These are phyloP conservation scores for Macropus fuliginosus DNA, from an alignment of 2,797 vertebrate genomes.

Conservation along the genomic window DNA sequence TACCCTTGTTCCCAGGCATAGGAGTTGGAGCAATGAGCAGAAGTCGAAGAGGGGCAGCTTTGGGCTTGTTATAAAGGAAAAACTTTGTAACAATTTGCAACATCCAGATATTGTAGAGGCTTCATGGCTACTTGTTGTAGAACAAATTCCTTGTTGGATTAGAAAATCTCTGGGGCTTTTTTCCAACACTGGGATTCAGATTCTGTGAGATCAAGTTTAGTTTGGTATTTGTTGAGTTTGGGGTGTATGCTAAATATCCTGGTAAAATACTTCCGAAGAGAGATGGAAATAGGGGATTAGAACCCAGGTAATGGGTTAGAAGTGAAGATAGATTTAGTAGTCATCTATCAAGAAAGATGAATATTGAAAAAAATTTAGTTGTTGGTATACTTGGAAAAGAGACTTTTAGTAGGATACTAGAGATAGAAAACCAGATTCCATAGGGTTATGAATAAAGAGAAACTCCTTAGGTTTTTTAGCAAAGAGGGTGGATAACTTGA, in stretches of 20 bases:
- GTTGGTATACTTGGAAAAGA: neutral
- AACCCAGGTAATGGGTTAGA: neutral
- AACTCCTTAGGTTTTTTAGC: neutral
- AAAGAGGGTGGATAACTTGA: neutral
- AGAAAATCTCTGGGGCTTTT: neutral
- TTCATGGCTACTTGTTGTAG: neutral
- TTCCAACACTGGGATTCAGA: neutral
- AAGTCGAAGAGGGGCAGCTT: neutral
- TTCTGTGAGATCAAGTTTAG: neutral
- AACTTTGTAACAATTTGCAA: neutral
- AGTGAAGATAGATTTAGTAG: neutral
- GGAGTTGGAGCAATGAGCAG: neutral
- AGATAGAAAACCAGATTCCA: neutral
- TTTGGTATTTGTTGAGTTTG: neutral
- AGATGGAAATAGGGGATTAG: neutral
- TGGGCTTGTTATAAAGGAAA: neutral
- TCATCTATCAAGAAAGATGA: neutral
- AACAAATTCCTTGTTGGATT: neutral
- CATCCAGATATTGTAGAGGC: neutral
- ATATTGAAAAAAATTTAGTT: neutral
- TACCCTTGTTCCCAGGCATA: neutral
- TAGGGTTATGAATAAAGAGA: neutral
- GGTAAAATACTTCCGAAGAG: neutral
- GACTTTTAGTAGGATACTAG: neutral
- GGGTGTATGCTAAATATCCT: neutral